Evolutionary conservation across 2,113 vertebrate species (phyloP).

Genomic region (Laterallus jamaicensis): DNA sequence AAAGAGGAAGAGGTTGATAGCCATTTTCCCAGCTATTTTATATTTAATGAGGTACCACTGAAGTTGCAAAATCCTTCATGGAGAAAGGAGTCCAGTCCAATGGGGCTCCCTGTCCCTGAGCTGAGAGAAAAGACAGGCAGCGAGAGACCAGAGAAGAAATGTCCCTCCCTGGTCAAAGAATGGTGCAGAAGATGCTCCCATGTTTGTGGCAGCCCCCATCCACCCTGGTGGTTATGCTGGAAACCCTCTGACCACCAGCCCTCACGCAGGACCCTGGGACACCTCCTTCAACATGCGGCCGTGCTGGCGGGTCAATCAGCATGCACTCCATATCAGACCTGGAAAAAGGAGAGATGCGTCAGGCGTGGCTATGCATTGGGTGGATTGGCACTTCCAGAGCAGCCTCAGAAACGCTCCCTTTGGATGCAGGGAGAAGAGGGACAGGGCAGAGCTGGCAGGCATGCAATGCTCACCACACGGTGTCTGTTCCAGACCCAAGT

Average conservation of each 20-base stretch:
- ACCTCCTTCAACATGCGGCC: slow-evolving; percentile 75
- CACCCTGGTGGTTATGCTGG: slow-evolving; percentile 80
- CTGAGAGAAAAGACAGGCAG: neutral
- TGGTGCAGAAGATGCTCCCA: slow-evolving; percentile 84
- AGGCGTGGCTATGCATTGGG: fast-evolving
- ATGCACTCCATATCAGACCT: slow-evolving; percentile 75
- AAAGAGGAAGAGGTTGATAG: neutral
- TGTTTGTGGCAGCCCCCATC: slow-evolving; percentile 84
- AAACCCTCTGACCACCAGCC: slow-evolving; percentile 73
- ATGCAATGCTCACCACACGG: fast-evolving
- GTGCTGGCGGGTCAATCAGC: slow-evolving; percentile 82
- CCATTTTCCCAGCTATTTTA: neutral
- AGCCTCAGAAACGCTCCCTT: neutral
- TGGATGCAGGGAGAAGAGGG: neutral
- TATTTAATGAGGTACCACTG: neutral
- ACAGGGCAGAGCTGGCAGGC: neutral
- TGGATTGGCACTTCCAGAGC: fast-evolving
- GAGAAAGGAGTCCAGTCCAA: neutral
- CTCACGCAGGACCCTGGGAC: slow-evolving; percentile 61
- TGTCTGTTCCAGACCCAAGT: neutral
- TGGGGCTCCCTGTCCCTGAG: neutral
- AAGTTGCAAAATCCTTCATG: neutral
- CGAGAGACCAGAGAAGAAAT: fast-evolving
- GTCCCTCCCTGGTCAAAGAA: slow-evolving; percentile 67
- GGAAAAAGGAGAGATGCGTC: neutral